A percentile compares a stretch with the other conserved stretches of the same genome.
Evolutionary conservation across 2,888 invertebrate genomes (phyloP).

Genomic region (Trypoxylon attenuatum): DNA sequence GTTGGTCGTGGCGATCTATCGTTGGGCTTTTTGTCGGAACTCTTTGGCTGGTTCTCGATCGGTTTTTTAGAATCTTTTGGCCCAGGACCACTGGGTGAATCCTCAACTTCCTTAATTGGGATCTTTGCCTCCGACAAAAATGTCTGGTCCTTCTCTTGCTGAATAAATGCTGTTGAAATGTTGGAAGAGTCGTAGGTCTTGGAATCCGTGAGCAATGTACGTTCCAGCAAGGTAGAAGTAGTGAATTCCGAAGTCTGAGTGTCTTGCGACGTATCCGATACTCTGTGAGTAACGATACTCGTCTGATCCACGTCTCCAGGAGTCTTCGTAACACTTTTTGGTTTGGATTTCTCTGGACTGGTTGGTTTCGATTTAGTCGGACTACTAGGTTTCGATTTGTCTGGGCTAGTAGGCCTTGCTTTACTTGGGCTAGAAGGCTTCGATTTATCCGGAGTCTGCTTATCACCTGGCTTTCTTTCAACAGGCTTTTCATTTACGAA

Average conservation of each 20-base stretch:
- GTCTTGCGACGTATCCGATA: conserved; percentile 23
- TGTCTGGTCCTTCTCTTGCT: conserved; percentile 3
- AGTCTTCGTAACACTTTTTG: neutral
- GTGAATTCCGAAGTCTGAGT: conserved; percentile 10
- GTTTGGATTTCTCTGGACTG: neutral
- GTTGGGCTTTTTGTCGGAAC: conserved; percentile 25
- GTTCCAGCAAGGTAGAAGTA: conserved; percentile 22
- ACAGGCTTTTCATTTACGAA: conserved; percentile 76
- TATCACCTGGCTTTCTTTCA: conserved; percentile 63
- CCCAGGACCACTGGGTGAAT: neutral
- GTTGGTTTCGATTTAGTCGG: neutral
- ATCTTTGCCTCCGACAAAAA: conserved; percentile 42
- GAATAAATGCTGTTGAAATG: conserved; percentile 10
- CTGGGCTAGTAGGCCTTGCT: no score
- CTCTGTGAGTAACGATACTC: conserved; percentile 18
- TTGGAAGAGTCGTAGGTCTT: conserved; percentile 33
- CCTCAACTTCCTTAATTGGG: conserved; percentile 10
- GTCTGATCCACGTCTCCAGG: conserved; percentile 2
- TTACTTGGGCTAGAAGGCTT: no score
- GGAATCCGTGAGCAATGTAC: conserved; percentile 17
- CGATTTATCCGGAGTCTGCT: conserved; percentile 25
- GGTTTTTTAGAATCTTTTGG: conserved; percentile 40
- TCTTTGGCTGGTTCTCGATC: conserved; percentile 49
- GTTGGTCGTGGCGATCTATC: conserved; percentile 48
- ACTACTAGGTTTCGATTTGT: no score